Percentiles rank a stretch among this genome's conserved stretches.
phyloP scores from a whole-genome alignment of 2,113 vertebrate genomes.

The Ctenomys sociabilis region DNA sequence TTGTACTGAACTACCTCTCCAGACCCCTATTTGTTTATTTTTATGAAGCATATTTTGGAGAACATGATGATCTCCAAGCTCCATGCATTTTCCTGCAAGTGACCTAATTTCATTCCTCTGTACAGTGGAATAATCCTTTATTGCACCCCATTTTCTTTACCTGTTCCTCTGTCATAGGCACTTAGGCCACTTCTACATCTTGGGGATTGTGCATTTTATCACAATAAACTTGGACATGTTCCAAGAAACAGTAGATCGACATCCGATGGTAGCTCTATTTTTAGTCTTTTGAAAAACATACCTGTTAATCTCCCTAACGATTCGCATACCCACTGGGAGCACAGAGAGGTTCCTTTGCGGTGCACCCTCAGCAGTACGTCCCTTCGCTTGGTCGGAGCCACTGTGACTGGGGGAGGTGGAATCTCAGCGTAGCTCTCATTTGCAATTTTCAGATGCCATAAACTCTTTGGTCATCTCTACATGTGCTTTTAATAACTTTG shows the following conservation, averaged over 20 bases:
- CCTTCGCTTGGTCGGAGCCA: background rate
- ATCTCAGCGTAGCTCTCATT: background rate
- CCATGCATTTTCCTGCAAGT: background rate
- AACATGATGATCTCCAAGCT: background rate
- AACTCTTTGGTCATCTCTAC: no score
- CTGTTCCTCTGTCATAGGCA: background rate
- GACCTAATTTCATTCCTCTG: background rate
- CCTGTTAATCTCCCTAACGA: background rate
- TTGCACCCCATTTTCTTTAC: background rate
- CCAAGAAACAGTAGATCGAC: background rate
- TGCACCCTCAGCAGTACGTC: background rate
- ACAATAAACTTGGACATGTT: background rate
- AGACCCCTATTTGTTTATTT: background rate
- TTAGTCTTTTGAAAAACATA: background rate
- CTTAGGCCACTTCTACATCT: background rate
- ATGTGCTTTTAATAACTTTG: background rate
- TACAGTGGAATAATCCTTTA: background rate
- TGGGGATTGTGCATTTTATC: background rate
- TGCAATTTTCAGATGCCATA: no score
- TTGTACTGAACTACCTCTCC: no score
- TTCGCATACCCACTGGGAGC: background rate
- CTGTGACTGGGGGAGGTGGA: background rate
- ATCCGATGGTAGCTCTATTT: background rate
- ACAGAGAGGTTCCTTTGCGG: background rate
- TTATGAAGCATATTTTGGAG: background rate